Evolutionary conservation across 2,113 vertebrate genomes (phyloP).

Genomic region (Crotalus helleri): DNA sequence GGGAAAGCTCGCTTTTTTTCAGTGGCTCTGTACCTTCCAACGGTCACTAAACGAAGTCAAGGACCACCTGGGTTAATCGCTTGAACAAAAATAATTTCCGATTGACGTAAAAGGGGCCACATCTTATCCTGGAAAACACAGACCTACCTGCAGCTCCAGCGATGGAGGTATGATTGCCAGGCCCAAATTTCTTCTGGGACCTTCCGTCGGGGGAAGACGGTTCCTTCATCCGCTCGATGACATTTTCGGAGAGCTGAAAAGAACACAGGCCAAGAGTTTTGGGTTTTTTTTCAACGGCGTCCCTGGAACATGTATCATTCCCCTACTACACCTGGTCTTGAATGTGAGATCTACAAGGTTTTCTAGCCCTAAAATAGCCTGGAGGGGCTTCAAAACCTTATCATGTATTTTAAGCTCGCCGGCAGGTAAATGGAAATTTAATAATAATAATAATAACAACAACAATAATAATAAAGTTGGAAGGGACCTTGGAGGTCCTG

Average conservation of each 20-base stretch:
- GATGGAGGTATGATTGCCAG: slow-evolving; percentile 44
- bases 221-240: slow-evolving; percentile 95
- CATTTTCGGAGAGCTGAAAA: slow-evolving; percentile 86
- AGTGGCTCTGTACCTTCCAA: no score
- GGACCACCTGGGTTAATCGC: background rate
- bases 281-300: background rate
- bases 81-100: background rate
- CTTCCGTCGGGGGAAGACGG: slow-evolving; percentile 61
- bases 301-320: background rate
- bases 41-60: background rate
- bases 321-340: background rate
- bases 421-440: background rate
- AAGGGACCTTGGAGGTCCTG: no score
- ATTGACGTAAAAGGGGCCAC: background rate
- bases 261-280: slow-evolving; percentile 19
- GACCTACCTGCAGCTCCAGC: slow-evolving; percentile 59
- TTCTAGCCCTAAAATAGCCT: background rate
- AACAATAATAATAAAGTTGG: no score
- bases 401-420: background rate
- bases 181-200: slow-evolving; percentile 28
- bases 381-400: background rate
- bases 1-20: no score
- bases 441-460: no score
- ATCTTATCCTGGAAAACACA: fast-evolving
- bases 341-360: background rate